phyloP scores from a whole-genome alignment of 2,113 vertebrate genomes.

The Nothobranchius kuhntae region DNA sequence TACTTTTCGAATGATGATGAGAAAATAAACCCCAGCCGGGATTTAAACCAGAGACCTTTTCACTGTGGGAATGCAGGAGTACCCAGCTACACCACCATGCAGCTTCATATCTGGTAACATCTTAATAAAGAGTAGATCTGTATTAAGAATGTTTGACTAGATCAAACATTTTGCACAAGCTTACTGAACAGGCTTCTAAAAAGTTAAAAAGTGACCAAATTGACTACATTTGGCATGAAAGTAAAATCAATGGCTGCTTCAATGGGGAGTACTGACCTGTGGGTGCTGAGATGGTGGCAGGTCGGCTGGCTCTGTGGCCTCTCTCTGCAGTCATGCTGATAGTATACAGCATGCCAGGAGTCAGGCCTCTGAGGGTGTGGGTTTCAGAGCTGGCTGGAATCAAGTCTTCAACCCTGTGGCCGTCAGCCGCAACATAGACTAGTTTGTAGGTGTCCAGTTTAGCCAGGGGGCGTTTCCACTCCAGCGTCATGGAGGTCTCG shows the following conservation, averaged over 20 bases:
- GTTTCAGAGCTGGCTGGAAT: slow-evolving; percentile 80
- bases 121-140: too few relatives aligned
- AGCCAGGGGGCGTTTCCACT: slow-evolving; percentile 87
- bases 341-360: slow-evolving; percentile 85
- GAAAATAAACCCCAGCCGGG: too few relatives aligned
- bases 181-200: too few relatives aligned
- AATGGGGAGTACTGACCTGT: slow-evolving; percentile 79
- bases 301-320: slow-evolving; percentile 85
- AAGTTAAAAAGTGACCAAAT: too few relatives aligned
- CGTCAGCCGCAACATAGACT: slow-evolving; percentile 68
- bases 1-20: too few relatives aligned
- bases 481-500: slow-evolving; percentile 83
- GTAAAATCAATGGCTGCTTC: background rate
- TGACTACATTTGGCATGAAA: too few relatives aligned
- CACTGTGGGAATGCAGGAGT: too few relatives aligned
- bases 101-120: too few relatives aligned
- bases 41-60: too few relatives aligned
- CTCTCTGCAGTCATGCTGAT: slow-evolving; percentile 86
- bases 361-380: slow-evolving; percentile 79
- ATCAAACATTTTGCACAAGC: too few relatives aligned
- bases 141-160: too few relatives aligned
- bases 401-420: slow-evolving; percentile 76
- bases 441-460: slow-evolving; percentile 90
- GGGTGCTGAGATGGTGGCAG: slow-evolving; percentile 77
- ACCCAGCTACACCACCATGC: too few relatives aligned